Evolutionary conservation across 2,888 invertebrate species (phyloP).

Genomic region (Scaptomyza caliginosa): DNA sequence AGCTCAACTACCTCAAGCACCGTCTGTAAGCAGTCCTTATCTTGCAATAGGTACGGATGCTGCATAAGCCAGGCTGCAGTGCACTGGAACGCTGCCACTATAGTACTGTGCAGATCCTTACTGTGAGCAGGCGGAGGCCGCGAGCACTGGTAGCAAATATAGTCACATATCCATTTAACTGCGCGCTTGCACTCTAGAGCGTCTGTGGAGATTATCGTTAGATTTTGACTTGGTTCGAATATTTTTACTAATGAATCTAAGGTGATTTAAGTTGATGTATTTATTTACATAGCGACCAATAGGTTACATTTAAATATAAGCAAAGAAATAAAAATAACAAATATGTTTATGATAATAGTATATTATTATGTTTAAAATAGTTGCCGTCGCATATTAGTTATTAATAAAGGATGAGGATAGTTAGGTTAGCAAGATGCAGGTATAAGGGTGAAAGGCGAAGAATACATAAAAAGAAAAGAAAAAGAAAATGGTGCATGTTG

Average conservation of each 20-base stretch:
- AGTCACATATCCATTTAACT: constrained; percentile 99
- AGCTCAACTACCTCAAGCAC: constrained; percentile 98
- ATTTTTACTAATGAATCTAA: constrained; percentile 83
- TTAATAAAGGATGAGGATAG: neutral
- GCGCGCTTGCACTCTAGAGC: constrained; percentile 95
- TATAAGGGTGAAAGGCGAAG: constrained; percentile 29
- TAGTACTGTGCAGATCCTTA: constrained; percentile 96
- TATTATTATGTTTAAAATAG: constrained; percentile 6
- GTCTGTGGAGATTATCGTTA: constrained; percentile 87
- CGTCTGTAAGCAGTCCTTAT: constrained; percentile 95
- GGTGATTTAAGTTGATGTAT: constrained; percentile 28
- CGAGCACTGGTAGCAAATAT: constrained; percentile 97
- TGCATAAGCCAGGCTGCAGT: constrained; percentile 96
- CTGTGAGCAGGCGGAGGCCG: constrained; percentile 97
- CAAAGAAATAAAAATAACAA: constrained; percentile 13
- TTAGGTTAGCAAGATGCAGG: constrained; percentile 8
- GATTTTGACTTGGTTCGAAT: constrained; percentile 84
- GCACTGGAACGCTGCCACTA: constrained; percentile 96
- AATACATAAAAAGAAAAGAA: constrained; percentile 63
- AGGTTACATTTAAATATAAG: constrained; percentile 41
- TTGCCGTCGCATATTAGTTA: constrained; percentile 23
- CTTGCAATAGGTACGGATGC: constrained; percentile 94
- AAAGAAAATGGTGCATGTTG: constrained; percentile 77
- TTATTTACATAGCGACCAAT: constrained; percentile 54
- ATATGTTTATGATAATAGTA: constrained; percentile 14